Conservation (phyloP, 2,797 vertebrate genomes). For the Vespertilio murinus region DNA sequence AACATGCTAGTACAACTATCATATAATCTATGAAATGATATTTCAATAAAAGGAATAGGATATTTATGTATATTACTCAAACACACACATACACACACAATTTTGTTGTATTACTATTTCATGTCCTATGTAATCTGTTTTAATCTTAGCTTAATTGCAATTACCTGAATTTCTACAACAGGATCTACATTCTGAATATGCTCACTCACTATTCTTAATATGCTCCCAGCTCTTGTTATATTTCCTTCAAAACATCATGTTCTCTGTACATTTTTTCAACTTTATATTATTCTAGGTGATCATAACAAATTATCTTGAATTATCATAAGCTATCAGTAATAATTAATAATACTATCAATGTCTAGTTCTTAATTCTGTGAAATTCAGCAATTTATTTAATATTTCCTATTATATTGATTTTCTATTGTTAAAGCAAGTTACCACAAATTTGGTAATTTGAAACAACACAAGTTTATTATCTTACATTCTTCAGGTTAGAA, state of each 20-base stretch:
- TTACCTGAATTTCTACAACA: background rate
- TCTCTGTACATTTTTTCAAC: background rate
- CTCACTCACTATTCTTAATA: background rate
- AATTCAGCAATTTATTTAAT: background rate
- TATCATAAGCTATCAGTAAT: background rate
- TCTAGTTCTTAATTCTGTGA: background rate
- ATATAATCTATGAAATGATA: background rate
- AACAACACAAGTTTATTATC: background rate
- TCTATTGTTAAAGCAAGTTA: background rate
- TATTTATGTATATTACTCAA: background rate
- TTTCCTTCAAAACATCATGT: background rate
- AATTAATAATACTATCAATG: background rate
- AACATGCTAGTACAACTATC: background rate
- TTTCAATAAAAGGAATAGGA: background rate
- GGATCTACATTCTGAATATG: background rate
- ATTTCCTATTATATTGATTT: background rate
- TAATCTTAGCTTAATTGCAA: background rate
- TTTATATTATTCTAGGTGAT: background rate
- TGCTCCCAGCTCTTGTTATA: background rate
- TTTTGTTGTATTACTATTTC: background rate
- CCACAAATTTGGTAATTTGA: background rate
- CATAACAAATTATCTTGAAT: background rate
- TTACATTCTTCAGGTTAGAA: background rate
- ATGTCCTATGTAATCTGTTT: background rate
- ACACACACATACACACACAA: background rate